Conservation (phyloP, 1,140 invertebrate species). For the Drosophila repleta region DNA sequence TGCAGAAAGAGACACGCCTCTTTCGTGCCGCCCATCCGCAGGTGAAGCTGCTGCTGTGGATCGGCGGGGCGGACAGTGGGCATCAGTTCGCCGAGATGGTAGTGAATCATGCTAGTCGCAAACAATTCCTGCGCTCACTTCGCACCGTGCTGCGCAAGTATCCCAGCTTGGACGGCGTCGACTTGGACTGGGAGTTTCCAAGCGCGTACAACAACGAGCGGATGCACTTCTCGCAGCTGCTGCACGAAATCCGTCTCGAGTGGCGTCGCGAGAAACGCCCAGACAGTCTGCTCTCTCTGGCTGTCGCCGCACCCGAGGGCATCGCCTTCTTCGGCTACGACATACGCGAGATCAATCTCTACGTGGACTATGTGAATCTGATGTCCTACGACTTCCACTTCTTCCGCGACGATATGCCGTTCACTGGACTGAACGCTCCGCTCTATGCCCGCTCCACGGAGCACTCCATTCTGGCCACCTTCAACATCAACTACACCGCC, state of each 20-base stretch:
- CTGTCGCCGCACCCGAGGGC: slow-evolving; percentile 89
- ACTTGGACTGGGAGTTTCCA: slow-evolving; percentile 96
- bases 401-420: slow-evolving; percentile 89
- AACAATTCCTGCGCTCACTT: slow-evolving; percentile 89
- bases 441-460: slow-evolving; percentile 87
- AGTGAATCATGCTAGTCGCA: slow-evolving; percentile 87
- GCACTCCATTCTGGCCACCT: slow-evolving; percentile 87
- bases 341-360: slow-evolving; percentile 90
- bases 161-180: slow-evolving; percentile 89
- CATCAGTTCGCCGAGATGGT: slow-evolving; percentile 89
- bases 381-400: slow-evolving; percentile 96
- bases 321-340: slow-evolving; percentile 91
- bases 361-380: slow-evolving; percentile 93
- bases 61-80: slow-evolving; percentile 87
- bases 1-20: slow-evolving; percentile 85
- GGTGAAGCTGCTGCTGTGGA: slow-evolving; percentile 91
- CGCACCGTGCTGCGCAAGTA: slow-evolving; percentile 87
- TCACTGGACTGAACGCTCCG: slow-evolving; percentile 92
- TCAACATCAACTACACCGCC: slow-evolving; percentile 93
- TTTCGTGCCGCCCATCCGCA: slow-evolving; percentile 88
- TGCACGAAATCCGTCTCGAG: slow-evolving; percentile 88
- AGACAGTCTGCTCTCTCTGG: slow-evolving; percentile 88
- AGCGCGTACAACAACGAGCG: slow-evolving; percentile 86
- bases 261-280: slow-evolving; percentile 85
- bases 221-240: slow-evolving; percentile 89